Conservation (phyloP, 2,888 invertebrate genomes). For the Acanthosepion lycidas region DNA sequence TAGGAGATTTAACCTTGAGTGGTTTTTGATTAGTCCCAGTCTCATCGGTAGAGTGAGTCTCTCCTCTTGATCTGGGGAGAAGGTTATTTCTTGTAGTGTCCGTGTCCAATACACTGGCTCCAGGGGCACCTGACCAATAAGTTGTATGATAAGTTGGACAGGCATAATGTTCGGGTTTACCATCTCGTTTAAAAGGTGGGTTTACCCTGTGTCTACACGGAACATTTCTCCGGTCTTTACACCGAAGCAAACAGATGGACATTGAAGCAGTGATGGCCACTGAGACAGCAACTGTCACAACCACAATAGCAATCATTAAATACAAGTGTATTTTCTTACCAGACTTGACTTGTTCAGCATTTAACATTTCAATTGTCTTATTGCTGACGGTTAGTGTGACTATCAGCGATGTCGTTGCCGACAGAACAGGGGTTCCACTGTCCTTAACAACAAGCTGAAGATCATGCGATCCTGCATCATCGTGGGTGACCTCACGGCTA, state of each 20-base stretch:
- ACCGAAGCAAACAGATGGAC: background rate
- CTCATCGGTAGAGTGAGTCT: background rate
- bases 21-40: background rate
- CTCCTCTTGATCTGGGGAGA: background rate
- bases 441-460: background rate
- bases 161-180: background rate
- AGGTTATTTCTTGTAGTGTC: background rate
- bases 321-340: background rate
- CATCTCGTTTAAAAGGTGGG: background rate
- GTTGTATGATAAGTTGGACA: slow-evolving; percentile 22
- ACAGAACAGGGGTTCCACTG: background rate
- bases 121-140: slow-evolving; percentile 8
- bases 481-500: background rate
- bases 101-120: background rate
- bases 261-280: slow-evolving; percentile 23
- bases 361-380: background rate
- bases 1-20: background rate
- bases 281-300: background rate
- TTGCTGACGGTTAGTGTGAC: background rate
- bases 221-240: background rate
- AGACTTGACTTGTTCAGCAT: background rate
- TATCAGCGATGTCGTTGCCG: background rate
- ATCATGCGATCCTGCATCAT: background rate
- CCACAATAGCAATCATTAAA: background rate
- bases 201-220: background rate